phyloP scores from a whole-genome alignment of 2,797 vertebrate genomes.

The Sylvilagus floridanus region DNA sequence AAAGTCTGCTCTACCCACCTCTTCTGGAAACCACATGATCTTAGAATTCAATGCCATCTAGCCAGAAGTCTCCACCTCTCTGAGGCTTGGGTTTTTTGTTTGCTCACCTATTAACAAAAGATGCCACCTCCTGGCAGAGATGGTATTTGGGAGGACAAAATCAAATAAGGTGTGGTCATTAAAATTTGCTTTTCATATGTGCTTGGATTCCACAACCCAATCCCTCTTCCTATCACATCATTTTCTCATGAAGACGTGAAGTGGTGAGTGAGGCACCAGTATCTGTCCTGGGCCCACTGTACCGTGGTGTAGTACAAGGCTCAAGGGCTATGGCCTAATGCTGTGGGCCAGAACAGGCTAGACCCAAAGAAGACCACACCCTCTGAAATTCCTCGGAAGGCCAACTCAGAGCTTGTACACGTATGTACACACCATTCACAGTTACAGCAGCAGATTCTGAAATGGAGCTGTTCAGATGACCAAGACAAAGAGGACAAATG shows the following conservation, averaged over 20 bases:
- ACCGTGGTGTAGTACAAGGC: neutral
- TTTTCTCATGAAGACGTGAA: slow-evolving; percentile 42
- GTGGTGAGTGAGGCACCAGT: neutral
- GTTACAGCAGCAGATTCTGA: slow-evolving; percentile 17
- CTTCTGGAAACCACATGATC: neutral
- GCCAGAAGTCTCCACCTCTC: slow-evolving; percentile 13
- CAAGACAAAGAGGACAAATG: neutral
- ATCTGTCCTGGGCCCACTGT: neutral
- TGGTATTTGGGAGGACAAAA: neutral
- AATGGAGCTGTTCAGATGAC: neutral
- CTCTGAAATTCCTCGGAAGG: slow-evolving; percentile 6
- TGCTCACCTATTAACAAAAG: slow-evolving; percentile 31
- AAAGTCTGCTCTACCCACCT: neutral
- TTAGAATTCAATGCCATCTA: slow-evolving; percentile 50
- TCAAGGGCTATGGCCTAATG: neutral
- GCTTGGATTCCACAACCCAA: slow-evolving; percentile 27
- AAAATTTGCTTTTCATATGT: slow-evolving; percentile 42
- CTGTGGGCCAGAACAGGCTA: neutral
- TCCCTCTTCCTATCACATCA: neutral
- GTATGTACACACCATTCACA: neutral
- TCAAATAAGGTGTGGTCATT: neutral
- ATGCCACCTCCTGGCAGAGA: slow-evolving; percentile 37
- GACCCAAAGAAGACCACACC: neutral
- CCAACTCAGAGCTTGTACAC: neutral
- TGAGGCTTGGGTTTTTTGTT: neutral